Evolutionary conservation across 2,113 vertebrate genomes (phyloP).

Genomic region (Ictidomys tridecemlineatus): DNA sequence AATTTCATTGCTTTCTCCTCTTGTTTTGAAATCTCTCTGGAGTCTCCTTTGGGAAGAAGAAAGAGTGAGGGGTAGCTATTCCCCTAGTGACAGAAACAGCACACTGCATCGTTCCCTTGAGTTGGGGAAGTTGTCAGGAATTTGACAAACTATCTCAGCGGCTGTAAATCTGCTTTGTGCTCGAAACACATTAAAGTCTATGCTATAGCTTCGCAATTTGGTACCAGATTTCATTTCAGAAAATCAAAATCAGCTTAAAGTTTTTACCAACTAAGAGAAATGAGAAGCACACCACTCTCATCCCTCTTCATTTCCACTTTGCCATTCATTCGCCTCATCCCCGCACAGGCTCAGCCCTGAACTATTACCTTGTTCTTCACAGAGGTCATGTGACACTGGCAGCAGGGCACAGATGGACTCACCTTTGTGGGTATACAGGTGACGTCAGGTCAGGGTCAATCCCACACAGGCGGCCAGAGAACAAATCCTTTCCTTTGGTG

Average conservation of each 20-base stretch:
- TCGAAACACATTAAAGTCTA: constrained; percentile 13
- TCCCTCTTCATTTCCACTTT: background rate
- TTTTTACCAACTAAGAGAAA: background rate
- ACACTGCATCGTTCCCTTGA: background rate
- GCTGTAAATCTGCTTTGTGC: constrained; percentile 64
- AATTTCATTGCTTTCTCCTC: background rate
- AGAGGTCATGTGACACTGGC: background rate
- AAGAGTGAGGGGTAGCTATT: background rate
- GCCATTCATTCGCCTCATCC: background rate
- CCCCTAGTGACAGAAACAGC: background rate
- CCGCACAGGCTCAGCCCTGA: background rate
- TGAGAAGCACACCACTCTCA: background rate
- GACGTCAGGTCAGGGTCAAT: background rate
- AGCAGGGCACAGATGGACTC: background rate
- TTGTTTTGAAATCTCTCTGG: constrained; percentile 52
- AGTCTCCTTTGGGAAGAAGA: constrained; percentile 45
- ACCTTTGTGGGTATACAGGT: background rate
- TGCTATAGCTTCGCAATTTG: background rate
- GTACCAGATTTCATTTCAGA: constrained; percentile 60
- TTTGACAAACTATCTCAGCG: constrained; percentile 64
- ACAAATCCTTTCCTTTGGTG: background rate
- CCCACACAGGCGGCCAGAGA: background rate
- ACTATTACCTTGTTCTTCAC: background rate
- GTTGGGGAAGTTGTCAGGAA: constrained; percentile 35
- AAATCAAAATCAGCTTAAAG: constrained; percentile 67